These are phyloP conservation scores for Thunnus maccoyii DNA, from an alignment of 2,113 vertebrate species.

Conservation along the genomic window DNA sequence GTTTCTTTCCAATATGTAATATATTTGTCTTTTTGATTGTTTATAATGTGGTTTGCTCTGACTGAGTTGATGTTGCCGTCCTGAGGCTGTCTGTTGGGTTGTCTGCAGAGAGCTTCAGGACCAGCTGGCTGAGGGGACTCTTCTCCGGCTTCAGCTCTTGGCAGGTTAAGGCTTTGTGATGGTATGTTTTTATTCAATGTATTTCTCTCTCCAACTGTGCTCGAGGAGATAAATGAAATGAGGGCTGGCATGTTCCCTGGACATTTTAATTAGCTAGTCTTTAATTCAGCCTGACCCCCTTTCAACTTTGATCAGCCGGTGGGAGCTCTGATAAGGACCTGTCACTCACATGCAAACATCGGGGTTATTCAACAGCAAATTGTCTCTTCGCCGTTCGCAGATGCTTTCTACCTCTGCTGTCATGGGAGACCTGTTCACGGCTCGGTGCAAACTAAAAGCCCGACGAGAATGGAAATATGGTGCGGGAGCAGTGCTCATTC, in stretches of 20 bases:
- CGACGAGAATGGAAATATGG: constrained; percentile 53
- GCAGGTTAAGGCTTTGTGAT: too few species aligned
- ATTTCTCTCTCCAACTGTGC: constrained; percentile 51
- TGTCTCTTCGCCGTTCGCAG: constrained; percentile 53
- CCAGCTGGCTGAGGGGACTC: too few species aligned
- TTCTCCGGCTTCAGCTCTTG: too few species aligned
- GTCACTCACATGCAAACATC: constrained; percentile 76
- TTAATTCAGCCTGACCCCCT: constrained; percentile 85
- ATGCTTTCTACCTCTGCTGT: constrained; percentile 59
- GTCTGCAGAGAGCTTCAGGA: too few species aligned
- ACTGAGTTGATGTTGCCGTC: too few species aligned
- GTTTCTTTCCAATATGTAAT: too few species aligned
- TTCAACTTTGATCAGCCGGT: constrained; percentile 82
- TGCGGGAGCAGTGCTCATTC: constrained; percentile 48
- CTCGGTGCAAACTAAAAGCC: constrained; percentile 71
- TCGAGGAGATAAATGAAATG: constrained; percentile 69
- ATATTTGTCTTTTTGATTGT: too few species aligned
- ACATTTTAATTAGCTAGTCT: constrained; percentile 86
- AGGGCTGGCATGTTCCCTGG: constrained; percentile 72
- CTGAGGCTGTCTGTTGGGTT: too few species aligned
- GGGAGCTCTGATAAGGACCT: constrained; percentile 79
- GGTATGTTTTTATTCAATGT: not conserved
- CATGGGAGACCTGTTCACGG: constrained; percentile 55
- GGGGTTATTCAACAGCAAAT: constrained; percentile 66
- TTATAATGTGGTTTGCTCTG: too few species aligned